Percentiles rank a stretch among this genome's conserved stretches.
Conservation (phyloP, 2,797 vertebrate species). For the Myotis vivesi region DNA sequence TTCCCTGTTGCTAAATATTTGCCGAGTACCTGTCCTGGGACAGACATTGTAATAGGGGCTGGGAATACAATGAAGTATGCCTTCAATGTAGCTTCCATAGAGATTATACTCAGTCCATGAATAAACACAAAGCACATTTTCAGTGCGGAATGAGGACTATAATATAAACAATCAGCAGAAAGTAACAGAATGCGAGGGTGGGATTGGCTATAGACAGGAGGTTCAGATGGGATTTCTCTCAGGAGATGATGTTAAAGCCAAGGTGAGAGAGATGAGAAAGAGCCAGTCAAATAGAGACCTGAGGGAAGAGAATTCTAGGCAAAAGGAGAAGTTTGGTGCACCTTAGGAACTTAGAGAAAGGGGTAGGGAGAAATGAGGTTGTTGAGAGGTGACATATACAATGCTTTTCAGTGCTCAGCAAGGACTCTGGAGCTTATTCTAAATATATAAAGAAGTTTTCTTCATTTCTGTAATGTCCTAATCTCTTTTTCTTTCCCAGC, state of each 20-base stretch:
- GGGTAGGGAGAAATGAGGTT: background rate
- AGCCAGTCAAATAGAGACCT: background rate
- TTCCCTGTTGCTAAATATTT: background rate
- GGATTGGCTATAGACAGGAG: background rate
- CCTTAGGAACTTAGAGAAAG: background rate
- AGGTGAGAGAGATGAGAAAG: background rate
- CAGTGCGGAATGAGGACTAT: background rate
- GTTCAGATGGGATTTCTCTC: background rate
- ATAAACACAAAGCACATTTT: background rate
- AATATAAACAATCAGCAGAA: background rate
- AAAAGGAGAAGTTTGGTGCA: background rate
- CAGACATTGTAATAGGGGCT: background rate
- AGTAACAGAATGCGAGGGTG: no score
- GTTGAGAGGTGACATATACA: background rate
- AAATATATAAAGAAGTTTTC: background rate
- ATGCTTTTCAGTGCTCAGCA: background rate
- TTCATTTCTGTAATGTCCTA: background rate
- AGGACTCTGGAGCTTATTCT: background rate
- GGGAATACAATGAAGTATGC: background rate
- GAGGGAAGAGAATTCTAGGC: background rate
- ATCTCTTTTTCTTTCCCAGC: background rate
- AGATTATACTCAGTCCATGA: background rate
- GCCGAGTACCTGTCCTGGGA: background rate
- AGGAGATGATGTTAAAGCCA: background rate
- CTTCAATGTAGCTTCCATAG: background rate